Evolutionary conservation across 30 jellyfish, hydroid and myxozoan species (phyloP).

Genomic region (Clytia hemisphaerica): DNA sequence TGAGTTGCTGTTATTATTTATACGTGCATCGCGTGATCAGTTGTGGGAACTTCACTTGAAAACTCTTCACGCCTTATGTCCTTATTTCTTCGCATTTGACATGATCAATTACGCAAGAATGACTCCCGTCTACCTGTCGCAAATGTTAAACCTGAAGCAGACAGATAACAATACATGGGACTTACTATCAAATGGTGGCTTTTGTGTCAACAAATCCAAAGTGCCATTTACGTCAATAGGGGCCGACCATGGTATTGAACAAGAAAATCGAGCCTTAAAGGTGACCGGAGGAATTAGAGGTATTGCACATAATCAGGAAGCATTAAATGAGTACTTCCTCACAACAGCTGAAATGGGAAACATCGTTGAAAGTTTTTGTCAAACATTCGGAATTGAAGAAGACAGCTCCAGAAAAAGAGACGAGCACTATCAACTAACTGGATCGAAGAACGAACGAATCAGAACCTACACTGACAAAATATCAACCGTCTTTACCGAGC

Average conservation of each 20-base stretch:
- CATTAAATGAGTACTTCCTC: neutral
- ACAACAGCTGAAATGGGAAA: neutral
- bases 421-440: constrained; percentile 3
- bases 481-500: neutral
- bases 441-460: neutral
- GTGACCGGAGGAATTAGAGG: constrained; percentile 21
- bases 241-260: constrained; percentile 28
- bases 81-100: neutral
- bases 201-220: constrained; percentile 12
- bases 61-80: neutral
- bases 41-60: neutral
- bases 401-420: neutral
- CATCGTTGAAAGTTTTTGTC: neutral
- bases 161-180: constrained; percentile 9
- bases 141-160: constrained; percentile 5
- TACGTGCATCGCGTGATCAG: too few species aligned
- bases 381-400: neutral
- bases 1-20: too few species aligned
- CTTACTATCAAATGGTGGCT: constrained; percentile 1
- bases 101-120: constrained; percentile 7
- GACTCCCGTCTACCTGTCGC: constrained; percentile 3
- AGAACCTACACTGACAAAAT: neutral
- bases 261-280: constrained; percentile 22
- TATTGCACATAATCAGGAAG: neutral
- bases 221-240: constrained; percentile 28